These are phyloP conservation scores for Plestiodon gilberti DNA, from an alignment of 2,113 vertebrate species.

Conservation along the genomic window DNA sequence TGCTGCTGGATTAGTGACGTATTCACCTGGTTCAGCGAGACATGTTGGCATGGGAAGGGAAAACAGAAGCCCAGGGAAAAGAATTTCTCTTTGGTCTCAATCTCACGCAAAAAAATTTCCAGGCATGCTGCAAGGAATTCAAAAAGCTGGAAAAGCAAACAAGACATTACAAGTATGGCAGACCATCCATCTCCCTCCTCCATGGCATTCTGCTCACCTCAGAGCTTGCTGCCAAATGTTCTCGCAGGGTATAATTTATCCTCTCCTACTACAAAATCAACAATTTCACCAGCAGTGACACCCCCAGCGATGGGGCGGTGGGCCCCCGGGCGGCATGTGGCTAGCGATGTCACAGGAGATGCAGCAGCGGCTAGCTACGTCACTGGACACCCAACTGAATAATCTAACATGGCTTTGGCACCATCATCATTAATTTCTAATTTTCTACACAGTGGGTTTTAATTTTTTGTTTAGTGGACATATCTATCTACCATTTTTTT, in stretches of 20 bases:
- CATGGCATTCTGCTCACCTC: fast-evolving
- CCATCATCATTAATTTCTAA: background rate
- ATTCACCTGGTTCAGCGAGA: conserved; percentile 80
- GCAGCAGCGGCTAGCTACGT: too few relatives aligned
- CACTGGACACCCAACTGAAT: background rate
- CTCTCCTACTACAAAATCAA: background rate
- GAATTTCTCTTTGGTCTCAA: conserved; percentile 17
- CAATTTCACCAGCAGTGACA: background rate
- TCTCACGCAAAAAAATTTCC: conserved; percentile 69
- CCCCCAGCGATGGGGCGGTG: too few relatives aligned
- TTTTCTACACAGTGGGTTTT: background rate
- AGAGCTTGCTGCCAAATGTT: fast-evolving
- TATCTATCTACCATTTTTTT: too few relatives aligned
- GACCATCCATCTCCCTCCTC: background rate
- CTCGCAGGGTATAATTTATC: fast-evolving
- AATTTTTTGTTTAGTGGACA: too few relatives aligned
- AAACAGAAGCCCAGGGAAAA: conserved; percentile 87
- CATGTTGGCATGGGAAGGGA: conserved; percentile 86
- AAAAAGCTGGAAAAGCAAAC: conserved; percentile 80
- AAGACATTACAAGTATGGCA: background rate
- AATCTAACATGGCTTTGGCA: background rate
- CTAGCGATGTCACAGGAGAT: too few relatives aligned
- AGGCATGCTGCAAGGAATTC: conserved; percentile 84
- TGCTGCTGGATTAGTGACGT: fast-evolving
- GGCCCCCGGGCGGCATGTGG: too few relatives aligned